Conservation (phyloP, 2,113 vertebrate genomes). For the Bostrychus sinensis region DNA sequence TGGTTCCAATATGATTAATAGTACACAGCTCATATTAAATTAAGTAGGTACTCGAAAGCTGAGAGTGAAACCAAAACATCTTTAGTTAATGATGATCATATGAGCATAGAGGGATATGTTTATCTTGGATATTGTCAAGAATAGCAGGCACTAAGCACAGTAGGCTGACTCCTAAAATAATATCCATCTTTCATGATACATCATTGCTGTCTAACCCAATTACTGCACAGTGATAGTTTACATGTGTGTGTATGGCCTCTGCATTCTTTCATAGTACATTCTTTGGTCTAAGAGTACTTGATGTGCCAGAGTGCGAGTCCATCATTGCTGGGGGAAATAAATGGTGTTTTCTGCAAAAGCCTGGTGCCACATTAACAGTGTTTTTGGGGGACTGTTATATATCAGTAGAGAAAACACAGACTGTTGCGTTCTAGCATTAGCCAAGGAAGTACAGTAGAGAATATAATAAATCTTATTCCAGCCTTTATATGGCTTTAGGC, state of each 20-base stretch:
- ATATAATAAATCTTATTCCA: constrained; percentile 31
- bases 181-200: constrained; percentile 21
- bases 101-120: constrained; percentile 2
- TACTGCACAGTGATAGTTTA: constrained; percentile 26
- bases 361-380: constrained; percentile 17
- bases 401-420: constrained; percentile 31
- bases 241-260: constrained; percentile 26
- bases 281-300: constrained; percentile 18
- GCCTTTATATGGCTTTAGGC: constrained; percentile 16
- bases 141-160: neutral
- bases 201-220: constrained; percentile 13
- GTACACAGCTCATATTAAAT: neutral
- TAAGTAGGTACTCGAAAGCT: neutral
- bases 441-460: constrained; percentile 8
- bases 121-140: constrained; percentile 1
- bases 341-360: neutral
- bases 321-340: neutral
- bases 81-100: neutral
- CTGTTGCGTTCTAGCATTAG: constrained; percentile 12
- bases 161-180: constrained; percentile 14
- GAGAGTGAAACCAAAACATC: neutral
- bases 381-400: constrained; percentile 7
- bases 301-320: constrained; percentile 1
- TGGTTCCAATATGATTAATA: neutral
- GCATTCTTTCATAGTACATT: constrained; percentile 37